Evolutionary conservation across 2,888 invertebrate species (phyloP).

Genomic region (Patella ulyssiponensis): DNA sequence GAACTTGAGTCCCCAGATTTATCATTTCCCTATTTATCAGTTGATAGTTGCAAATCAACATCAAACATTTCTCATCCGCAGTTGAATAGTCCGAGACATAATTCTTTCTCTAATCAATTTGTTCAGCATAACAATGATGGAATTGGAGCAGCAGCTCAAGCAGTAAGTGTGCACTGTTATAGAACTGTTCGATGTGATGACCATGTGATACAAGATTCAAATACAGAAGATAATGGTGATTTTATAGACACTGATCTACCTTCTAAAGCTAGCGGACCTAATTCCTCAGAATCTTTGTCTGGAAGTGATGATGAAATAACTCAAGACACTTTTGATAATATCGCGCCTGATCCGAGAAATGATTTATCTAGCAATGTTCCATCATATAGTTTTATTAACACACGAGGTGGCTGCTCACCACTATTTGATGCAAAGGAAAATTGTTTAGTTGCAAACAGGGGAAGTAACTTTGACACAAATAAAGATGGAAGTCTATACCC

Average conservation of each 20-base stretch:
- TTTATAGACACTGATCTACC: conserved; percentile 68
- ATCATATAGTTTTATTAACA: not conserved
- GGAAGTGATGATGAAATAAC: conserved; percentile 54
- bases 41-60: too few species aligned
- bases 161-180: not conserved
- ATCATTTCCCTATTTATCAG: not conserved
- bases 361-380: not conserved
- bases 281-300: conserved; percentile 55
- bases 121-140: not conserved
- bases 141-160: not conserved
- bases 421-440: not conserved
- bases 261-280: conserved; percentile 52
- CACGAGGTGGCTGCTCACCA: not conserved
- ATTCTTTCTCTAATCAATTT: not conserved
- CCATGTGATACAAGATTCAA: conserved; percentile 13
- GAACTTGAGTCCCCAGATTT: conserved; percentile 1
- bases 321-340: conserved; percentile 11
- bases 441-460: not conserved
- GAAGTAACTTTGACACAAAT: not conserved
- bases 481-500: not conserved
- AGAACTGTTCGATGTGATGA: not conserved
- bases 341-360: not conserved
- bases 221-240: conserved; percentile 64
- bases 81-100: not conserved
- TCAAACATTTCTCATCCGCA: not conserved